Evolutionary conservation across 2,113 vertebrate species (phyloP).

Genomic region (Pogonocichla stellata): DNA sequence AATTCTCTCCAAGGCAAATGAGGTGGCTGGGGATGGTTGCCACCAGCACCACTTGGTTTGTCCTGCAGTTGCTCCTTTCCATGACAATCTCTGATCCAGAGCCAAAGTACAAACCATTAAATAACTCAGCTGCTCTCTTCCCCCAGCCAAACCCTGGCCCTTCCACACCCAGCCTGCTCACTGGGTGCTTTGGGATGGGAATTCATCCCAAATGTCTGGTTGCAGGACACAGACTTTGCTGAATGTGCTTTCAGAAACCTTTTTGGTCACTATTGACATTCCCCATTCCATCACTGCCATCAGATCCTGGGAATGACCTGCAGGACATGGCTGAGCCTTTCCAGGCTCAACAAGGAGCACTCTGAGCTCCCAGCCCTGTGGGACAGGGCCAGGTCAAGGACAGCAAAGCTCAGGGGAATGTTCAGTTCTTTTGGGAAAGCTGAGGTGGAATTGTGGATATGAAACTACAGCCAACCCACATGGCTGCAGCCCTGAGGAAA

Average conservation of each 20-base stretch:
- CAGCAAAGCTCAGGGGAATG: neutral
- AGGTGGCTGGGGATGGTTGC: neutral
- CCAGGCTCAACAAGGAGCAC: neutral
- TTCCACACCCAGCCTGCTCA: neutral
- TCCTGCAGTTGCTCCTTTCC: neutral
- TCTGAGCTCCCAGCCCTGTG: neutral
- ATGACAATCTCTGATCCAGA: neutral
- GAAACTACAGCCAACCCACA: neutral
- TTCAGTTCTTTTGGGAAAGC: neutral
- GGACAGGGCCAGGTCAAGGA: neutral
- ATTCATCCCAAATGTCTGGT: neutral
- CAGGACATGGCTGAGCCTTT: neutral
- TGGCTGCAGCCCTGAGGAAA: fast-evolving
- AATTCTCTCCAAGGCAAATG: neutral
- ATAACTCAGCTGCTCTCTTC: neutral
- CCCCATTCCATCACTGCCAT: neutral
- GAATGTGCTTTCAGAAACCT: neutral
- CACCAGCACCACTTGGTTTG: neutral
- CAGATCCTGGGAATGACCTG: neutral
- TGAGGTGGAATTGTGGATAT: neutral
- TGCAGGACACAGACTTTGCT: neutral
- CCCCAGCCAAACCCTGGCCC: neutral
- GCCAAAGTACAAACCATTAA: neutral
- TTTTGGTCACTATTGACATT: neutral
- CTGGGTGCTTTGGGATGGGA: neutral